Percentiles rank a stretch among this genome's conserved stretches.
phyloP scores from a whole-genome alignment of 2,888 invertebrate species.

The Antheraea yamamai region DNA sequence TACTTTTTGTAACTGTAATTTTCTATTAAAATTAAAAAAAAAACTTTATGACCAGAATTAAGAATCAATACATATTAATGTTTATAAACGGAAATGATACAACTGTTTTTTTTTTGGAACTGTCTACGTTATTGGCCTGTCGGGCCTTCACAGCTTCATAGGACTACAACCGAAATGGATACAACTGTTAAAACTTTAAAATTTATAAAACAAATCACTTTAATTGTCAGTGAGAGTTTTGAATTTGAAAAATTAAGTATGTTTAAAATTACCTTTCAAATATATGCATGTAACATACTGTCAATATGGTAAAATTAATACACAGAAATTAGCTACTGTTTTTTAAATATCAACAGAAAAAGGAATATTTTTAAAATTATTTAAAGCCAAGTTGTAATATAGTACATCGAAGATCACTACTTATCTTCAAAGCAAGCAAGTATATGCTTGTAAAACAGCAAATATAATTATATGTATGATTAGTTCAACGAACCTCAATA shows the following conservation, averaged over 20 bases:
- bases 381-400: background rate
- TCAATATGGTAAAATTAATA: background rate
- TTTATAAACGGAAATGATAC: too few relatives aligned
- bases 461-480: slow-evolving; percentile 20
- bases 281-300: background rate
- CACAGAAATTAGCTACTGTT: background rate
- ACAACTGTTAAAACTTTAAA: background rate
- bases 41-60: too few relatives aligned
- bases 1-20: too few relatives aligned
- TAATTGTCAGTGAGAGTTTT: background rate
- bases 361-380: background rate
- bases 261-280: background rate
- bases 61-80: too few relatives aligned
- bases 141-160: too few relatives aligned
- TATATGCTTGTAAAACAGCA: slow-evolving; percentile 14
- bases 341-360: too few relatives aligned
- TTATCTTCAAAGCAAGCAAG: background rate
- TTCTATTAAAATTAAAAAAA: too few relatives aligned
- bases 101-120: too few relatives aligned
- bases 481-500: slow-evolving; percentile 22
- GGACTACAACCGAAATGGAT: background rate
- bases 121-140: too few relatives aligned
- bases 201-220: background rate
- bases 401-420: background rate
- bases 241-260: background rate